Conservation (phyloP, 2,797 vertebrate species). For the Psittacula echo region DNA sequence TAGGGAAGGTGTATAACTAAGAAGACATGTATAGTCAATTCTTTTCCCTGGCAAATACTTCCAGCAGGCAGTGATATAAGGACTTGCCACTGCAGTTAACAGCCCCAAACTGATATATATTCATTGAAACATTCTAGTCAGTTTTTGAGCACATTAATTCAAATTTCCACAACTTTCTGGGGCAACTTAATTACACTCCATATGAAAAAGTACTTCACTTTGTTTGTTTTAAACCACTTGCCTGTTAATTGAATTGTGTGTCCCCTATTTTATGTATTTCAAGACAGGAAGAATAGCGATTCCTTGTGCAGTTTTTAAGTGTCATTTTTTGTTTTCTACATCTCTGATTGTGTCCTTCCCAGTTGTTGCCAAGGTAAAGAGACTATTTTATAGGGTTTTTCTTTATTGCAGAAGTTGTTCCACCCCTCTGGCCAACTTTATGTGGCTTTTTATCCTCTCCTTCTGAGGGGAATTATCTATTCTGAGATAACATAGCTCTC, state of each 20-base stretch:
- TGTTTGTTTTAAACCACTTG: neutral
- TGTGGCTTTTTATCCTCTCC: fast-evolving
- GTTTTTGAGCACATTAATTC: neutral
- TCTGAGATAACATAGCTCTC: neutral
- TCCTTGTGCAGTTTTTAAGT: neutral
- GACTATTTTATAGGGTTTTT: neutral
- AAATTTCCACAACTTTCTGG: neutral
- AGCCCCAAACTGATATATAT: neutral
- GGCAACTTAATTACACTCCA: neutral
- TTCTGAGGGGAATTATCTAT: neutral
- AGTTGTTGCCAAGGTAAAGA: neutral
- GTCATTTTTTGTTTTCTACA: neutral
- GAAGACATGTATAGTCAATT: neutral
- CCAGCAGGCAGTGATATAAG: neutral
- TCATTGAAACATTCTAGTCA: neutral
- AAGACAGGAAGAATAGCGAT: neutral
- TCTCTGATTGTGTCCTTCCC: neutral
- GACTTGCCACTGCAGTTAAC: neutral
- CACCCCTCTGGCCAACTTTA: neutral
- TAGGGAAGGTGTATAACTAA: neutral
- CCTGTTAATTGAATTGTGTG: neutral
- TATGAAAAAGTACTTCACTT: neutral
- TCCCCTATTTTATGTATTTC: neutral
- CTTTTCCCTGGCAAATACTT: neutral
- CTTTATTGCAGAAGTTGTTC: neutral